A percentile compares a stretch with the other conserved stretches of the same genome.
These are phyloP conservation scores for Andrena praecox DNA, from an alignment of 2,888 invertebrate species.

Conservation along the genomic window DNA sequence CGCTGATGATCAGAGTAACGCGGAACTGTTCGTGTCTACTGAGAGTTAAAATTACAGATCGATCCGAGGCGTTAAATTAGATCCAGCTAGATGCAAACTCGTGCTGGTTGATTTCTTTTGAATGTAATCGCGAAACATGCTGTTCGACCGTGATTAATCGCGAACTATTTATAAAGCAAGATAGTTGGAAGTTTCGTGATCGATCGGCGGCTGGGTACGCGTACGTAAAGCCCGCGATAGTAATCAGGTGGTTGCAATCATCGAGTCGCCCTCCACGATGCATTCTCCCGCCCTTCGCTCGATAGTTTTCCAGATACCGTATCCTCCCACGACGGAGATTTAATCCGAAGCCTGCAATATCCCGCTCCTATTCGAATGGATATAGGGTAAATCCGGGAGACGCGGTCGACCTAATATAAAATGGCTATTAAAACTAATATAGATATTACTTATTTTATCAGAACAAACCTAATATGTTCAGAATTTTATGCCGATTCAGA, in stretches of 20 bases:
- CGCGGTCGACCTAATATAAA: no score
- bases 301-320: background rate
- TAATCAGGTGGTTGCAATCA: constrained; percentile 29
- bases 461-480: no score
- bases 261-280: background rate
- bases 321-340: background rate
- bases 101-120: background rate
- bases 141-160: background rate
- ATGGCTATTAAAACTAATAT: no score
- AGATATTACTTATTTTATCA: no score
- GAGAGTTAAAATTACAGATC: background rate
- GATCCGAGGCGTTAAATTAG: no score
- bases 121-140: constrained; percentile 1
- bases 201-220: constrained; percentile 27
- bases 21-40: background rate
- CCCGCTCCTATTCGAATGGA: background rate
- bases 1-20: background rate
- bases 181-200: background rate
- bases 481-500: no score
- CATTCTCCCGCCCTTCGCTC: background rate
- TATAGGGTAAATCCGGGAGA: no score
- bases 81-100: background rate
- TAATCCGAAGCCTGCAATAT: background rate
- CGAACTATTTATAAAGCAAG: constrained; percentile 17
- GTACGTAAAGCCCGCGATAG: constrained; percentile 21